Evolutionary conservation across 2,113 vertebrate species (phyloP).

Genomic region (Erythrocercus mccallii): DNA sequence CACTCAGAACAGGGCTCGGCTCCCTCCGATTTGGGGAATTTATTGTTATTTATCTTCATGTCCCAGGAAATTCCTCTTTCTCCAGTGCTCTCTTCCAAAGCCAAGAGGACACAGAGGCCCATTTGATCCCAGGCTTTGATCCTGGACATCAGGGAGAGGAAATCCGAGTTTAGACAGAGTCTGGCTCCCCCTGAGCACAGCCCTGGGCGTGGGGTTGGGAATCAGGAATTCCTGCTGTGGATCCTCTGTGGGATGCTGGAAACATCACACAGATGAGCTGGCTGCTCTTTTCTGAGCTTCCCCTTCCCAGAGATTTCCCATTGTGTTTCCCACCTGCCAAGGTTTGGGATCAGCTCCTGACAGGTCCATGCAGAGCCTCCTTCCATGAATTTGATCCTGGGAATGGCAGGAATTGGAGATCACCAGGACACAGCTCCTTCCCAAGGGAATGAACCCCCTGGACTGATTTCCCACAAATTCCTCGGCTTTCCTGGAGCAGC

Average conservation of each 20-base stretch:
- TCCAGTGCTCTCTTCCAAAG: background rate
- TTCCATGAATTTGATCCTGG: accelerated
- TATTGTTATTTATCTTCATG: background rate
- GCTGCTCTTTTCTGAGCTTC: accelerated
- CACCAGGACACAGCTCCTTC: background rate
- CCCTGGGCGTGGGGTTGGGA: background rate
- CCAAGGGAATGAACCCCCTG: background rate
- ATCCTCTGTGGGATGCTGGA: background rate
- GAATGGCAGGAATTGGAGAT: accelerated
- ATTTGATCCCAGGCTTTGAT: background rate
- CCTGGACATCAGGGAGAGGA: background rate
- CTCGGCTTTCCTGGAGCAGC: conserved; percentile 8
- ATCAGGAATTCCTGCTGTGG: background rate
- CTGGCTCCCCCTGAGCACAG: background rate
- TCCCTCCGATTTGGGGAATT: background rate
- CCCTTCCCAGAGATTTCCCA: accelerated
- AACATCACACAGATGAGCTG: too few species aligned
- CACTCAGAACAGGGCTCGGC: background rate
- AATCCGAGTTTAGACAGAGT: background rate
- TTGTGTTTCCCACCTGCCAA: accelerated
- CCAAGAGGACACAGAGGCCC: background rate
- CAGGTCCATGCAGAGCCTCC: accelerated
- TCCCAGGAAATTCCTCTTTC: background rate
- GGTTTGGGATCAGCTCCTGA: accelerated
- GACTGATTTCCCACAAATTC: background rate